Percentiles rank a stretch among this genome's conserved stretches.
Evolutionary conservation across 1,140 invertebrate genomes (phyloP).

Genomic region (Procambarus clarkii): DNA sequence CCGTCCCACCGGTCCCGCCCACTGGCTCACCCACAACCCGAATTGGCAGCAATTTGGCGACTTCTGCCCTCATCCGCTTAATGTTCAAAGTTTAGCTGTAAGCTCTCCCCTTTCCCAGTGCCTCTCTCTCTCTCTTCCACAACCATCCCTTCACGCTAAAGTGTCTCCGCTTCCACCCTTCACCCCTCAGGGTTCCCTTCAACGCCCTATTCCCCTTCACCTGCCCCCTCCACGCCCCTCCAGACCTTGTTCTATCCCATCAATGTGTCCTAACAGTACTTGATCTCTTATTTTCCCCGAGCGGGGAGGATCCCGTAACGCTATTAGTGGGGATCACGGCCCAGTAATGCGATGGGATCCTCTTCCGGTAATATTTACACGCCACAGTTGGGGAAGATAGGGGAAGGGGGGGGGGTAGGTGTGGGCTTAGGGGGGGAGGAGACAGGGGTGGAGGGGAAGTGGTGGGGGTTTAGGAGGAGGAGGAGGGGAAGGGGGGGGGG

Average conservation of each 20-base stretch:
- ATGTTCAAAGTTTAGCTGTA: slow-evolving; percentile 41
- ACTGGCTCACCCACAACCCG: neutral
- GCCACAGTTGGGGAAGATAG: neutral
- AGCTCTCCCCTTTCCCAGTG: neutral
- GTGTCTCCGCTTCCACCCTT: too few relatives aligned
- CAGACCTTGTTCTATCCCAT: neutral
- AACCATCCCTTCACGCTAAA: too few relatives aligned
- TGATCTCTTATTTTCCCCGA: slow-evolving; percentile 35
- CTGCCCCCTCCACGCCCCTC: neutral
- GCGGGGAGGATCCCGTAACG: slow-evolving; percentile 30
- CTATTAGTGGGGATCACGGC: slow-evolving; percentile 55
- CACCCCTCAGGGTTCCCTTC: neutral
- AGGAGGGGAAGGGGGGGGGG: too few relatives aligned
- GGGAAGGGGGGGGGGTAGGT: too few relatives aligned
- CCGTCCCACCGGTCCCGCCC: too few relatives aligned
- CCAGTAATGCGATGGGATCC: slow-evolving; percentile 31
- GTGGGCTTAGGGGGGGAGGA: slow-evolving; percentile 6
- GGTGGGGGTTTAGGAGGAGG: neutral
- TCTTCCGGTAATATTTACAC: slow-evolving; percentile 47
- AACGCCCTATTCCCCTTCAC: neutral
- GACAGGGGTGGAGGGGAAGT: neutral
- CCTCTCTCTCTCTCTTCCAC: too few relatives aligned
- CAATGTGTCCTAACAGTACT: slow-evolving; percentile 33
- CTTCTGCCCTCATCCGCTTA: slow-evolving; percentile 25
- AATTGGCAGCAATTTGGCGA: slow-evolving; percentile 27